Percentiles rank a stretch among this genome's conserved stretches.
Conservation (phyloP, 2,113 vertebrate genomes). For the Saimiri boliviensis region DNA sequence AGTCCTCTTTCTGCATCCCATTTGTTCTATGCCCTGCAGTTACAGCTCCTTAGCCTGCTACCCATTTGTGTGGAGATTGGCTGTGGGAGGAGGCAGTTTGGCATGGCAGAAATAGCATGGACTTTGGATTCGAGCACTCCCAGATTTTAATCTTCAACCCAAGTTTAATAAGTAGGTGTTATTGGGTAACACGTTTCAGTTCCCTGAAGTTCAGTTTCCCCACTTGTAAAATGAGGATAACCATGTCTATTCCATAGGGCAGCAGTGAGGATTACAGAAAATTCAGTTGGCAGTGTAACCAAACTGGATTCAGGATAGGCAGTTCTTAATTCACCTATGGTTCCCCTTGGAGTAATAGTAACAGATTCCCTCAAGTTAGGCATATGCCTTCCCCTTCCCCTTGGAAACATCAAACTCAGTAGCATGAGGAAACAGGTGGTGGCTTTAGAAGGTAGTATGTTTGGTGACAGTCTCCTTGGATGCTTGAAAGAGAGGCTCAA, state of each 20-base stretch:
- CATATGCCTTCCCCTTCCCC: neutral
- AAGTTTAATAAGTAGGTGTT: neutral
- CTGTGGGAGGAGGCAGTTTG: neutral
- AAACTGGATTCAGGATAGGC: neutral
- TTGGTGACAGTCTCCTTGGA: neutral
- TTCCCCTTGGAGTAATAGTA: neutral
- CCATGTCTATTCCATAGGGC: neutral
- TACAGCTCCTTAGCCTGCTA: neutral
- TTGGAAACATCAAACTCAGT: neutral
- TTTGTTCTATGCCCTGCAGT: neutral
- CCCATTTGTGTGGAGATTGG: neutral
- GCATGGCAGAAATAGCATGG: neutral
- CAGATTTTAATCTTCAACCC: neutral
- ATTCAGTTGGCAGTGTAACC: neutral
- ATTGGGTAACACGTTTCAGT: neutral
- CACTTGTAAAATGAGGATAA: neutral
- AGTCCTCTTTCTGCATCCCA: neutral
- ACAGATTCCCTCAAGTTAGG: neutral
- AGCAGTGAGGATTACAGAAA: neutral
- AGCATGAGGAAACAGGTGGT: neutral
- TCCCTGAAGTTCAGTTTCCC: neutral
- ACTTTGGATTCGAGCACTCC: neutral
- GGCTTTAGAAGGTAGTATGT: neutral
- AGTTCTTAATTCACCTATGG: neutral
- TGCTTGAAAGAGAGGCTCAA: neutral